Evolutionary conservation across 2,113 vertebrate genomes (phyloP).

Genomic region (Tetrax tetrax): DNA sequence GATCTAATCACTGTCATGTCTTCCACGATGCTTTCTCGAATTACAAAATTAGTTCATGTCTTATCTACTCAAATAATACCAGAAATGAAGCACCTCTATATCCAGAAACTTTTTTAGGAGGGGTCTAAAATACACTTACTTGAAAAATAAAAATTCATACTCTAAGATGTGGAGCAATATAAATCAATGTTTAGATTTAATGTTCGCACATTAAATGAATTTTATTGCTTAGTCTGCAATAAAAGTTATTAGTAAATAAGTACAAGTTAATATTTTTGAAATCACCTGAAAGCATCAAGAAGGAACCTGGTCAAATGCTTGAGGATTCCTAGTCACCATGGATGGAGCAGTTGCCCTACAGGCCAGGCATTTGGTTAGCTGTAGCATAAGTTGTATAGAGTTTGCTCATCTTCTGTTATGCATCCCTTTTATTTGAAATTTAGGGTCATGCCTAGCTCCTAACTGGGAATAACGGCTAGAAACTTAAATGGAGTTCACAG

Average conservation of each 20-base stretch:
- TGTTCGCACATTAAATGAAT: background rate
- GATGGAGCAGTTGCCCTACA: background rate
- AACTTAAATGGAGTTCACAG: background rate
- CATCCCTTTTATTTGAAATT: background rate
- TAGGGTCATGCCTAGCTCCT: background rate
- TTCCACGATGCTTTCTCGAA: background rate
- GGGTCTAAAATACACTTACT: background rate
- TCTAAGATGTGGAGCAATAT: background rate
- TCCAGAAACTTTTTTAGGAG: background rate
- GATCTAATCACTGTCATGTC: background rate
- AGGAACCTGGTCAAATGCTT: background rate
- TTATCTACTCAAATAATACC: background rate
- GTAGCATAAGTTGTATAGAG: background rate
- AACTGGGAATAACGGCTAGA: background rate
- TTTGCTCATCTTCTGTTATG: fast-evolving
- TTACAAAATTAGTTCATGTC: background rate
- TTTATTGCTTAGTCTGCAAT: background rate
- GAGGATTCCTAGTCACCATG: background rate
- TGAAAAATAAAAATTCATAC: background rate
- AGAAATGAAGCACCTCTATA: background rate
- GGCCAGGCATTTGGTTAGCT: background rate
- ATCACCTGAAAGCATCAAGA: background rate
- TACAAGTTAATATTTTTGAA: background rate
- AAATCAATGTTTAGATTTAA: background rate
- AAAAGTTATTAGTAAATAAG: background rate